Evolutionary conservation across 2,113 vertebrate genomes (phyloP), one percentile per base, ranked within the genome.

Genomic region (Misgurnus mizolepis): DNA sequence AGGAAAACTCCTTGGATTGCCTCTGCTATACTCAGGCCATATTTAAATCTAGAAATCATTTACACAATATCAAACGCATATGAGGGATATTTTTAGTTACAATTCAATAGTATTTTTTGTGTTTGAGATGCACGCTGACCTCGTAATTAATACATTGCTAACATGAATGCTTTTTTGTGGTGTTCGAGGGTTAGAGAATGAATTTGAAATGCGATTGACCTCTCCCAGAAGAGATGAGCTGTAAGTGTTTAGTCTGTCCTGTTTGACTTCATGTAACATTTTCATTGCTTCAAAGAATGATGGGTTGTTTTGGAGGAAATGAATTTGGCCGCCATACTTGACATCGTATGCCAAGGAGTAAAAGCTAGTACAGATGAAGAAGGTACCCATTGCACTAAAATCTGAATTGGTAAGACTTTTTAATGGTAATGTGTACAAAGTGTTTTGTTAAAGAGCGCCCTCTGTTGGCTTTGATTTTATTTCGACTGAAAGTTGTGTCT

Each of bases 311-410:
- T 17, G 27, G 55, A 34, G 17, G 34, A 50, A 7, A 40, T 58
- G 17, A 72, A 43, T 56, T 55, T 58, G 69, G 69, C 53, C 56
- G 61, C 40, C 56, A 9, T 60, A 61, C 71, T 53, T 70, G 22
- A 68, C n/a, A 53, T 34, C 18, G 60, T 60, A 22, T 14, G 43
- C 55, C 40, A 14, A 60, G 61, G 47, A 66, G 14, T 66, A 7
- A 80, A 80, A 55, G 69, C 49, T 66, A 66, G 18, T 43, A 56
- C 12, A 73, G 58, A 66, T 18, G 64, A 67, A 75, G 64, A 67
- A 75, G 70, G 70, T 75, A 80, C 70, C 79, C 47, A 49, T 61
- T 74, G 79, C 79, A 80, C 79, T 74, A 75, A 55, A 58, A 15
- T 75, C 27, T 62, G 14, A 62, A 47, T n/a, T 75, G 45, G 72